These are phyloP conservation scores for Nibea coibor DNA, from an alignment of 2,113 vertebrate genomes.

Conservation along the genomic window DNA sequence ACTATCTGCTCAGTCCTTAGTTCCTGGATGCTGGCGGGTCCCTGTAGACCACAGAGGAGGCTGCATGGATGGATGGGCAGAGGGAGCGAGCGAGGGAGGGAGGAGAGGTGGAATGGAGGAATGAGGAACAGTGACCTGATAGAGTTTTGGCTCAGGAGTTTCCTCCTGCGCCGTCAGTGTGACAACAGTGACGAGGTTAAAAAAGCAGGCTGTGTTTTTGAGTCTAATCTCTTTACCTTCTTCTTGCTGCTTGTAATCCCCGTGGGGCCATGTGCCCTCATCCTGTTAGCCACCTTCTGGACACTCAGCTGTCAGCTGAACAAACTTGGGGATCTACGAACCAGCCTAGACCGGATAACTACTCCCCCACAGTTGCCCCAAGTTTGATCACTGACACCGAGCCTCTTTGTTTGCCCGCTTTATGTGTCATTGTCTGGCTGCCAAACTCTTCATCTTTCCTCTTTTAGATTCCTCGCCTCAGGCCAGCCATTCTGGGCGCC, in stretches of 20 bases:
- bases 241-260: conserved; percentile 91
- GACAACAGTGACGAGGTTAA: conserved; percentile 86
- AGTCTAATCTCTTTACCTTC: conserved; percentile 93
- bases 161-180: conserved; percentile 55
- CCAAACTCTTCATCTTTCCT: background rate
- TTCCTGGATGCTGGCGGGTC: conserved; percentile 57
- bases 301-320: conserved; percentile 85
- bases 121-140: conserved; percentile 7
- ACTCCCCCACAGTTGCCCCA: conserved; percentile 22
- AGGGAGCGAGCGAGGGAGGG: conserved; percentile 22
- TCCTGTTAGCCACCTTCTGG: conserved; percentile 94
- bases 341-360: conserved; percentile 21
- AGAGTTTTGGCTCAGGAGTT: conserved; percentile 36
- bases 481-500: conserved; percentile 30
- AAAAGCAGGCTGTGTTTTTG: conserved; percentile 83
- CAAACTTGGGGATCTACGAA: conserved; percentile 63
- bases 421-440: background rate
- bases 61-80: conserved; percentile 56
- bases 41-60: conserved; percentile 33
- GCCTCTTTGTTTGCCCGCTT: conserved; percentile 19
- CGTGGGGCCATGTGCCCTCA: conserved; percentile 90
- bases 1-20: conserved; percentile 20
- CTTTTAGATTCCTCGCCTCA: background rate
- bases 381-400: conserved; percentile 22
- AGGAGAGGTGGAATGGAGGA: conserved; percentile 27